These are phyloP conservation scores for Lamprotornis superbus DNA, from an alignment of 2,113 vertebrate genomes.

Conservation along the genomic window DNA sequence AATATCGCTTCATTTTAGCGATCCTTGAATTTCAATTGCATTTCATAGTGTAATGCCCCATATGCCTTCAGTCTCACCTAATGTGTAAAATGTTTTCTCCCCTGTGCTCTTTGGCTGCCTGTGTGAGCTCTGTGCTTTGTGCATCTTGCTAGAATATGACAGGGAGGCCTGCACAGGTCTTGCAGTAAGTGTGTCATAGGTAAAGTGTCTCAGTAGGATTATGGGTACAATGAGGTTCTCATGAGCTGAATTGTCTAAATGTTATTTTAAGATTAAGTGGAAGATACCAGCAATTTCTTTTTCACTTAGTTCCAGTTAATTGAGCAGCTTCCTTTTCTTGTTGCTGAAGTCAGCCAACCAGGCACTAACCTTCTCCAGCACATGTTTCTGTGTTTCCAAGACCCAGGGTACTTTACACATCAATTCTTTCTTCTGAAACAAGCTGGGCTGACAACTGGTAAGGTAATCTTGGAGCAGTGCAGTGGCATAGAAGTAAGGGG, in stretches of 20 bases:
- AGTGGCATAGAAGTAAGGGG: neutral
- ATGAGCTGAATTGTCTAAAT: neutral
- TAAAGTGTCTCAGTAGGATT: neutral
- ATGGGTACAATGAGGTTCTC: neutral
- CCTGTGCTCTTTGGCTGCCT: neutral
- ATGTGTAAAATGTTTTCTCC: neutral
- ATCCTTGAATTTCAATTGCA: neutral
- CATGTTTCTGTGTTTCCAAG: constrained; percentile 45
- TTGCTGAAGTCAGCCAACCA: constrained; percentile 36
- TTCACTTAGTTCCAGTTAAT: neutral
- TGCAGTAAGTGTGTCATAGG: neutral
- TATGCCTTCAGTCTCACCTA: neutral
- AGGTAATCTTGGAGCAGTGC: neutral
- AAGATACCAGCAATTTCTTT: neutral
- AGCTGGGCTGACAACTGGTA: constrained; percentile 48
- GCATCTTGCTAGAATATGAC: neutral
- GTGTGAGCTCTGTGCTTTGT: neutral
- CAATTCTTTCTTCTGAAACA: constrained; percentile 47
- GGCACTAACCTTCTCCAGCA: constrained; percentile 26
- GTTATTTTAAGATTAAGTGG: neutral
- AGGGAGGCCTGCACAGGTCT: neutral
- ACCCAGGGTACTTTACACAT: constrained; percentile 42
- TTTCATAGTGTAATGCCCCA: neutral
- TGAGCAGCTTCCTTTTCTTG: neutral
- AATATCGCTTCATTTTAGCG: neutral